Conservation (phyloP, 2,113 vertebrate species). For the Eidolon helvum region DNA sequence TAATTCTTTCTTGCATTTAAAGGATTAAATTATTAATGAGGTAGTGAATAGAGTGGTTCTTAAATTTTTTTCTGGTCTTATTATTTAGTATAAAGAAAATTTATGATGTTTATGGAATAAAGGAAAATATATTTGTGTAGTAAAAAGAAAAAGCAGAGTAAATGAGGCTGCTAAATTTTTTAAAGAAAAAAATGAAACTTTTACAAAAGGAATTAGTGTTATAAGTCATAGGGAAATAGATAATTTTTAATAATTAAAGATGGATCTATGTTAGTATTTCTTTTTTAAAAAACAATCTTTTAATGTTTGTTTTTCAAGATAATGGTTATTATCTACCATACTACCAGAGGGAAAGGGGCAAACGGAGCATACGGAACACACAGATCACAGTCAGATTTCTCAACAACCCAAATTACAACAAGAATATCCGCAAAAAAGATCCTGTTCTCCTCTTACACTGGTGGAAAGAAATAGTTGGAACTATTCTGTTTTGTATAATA, state of each 20-base stretch:
- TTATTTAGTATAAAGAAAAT: conserved; percentile 15
- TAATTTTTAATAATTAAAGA: not conserved
- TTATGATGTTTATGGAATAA: not conserved
- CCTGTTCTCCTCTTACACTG: conserved; percentile 95
- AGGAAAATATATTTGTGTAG: not conserved
- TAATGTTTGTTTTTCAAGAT: conserved; percentile 82
- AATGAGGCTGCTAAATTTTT: not conserved
- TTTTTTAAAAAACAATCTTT: not conserved
- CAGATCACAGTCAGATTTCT: conserved; percentile 89
- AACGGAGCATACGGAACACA: conserved; percentile 89
- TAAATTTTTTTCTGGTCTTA: not conserved
- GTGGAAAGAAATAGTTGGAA: conserved; percentile 98
- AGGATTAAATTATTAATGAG: not conserved
- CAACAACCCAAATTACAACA: conserved; percentile 77
- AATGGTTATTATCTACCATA: conserved; percentile 97
- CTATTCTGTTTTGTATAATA: conserved; percentile 95
- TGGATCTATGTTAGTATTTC: not conserved
- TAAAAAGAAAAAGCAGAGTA: not conserved
- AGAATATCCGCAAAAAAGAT: conserved; percentile 90
- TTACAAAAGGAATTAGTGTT: not conserved
- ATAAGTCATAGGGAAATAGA: not conserved
- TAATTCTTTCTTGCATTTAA: not conserved
- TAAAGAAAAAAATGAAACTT: not conserved
- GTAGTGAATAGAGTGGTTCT: not conserved
- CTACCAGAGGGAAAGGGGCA: conserved; percentile 89